Base-by-base conservation (phyloP, 2,888 invertebrate species). In the Orthonychiurus folsomi region DNA sequence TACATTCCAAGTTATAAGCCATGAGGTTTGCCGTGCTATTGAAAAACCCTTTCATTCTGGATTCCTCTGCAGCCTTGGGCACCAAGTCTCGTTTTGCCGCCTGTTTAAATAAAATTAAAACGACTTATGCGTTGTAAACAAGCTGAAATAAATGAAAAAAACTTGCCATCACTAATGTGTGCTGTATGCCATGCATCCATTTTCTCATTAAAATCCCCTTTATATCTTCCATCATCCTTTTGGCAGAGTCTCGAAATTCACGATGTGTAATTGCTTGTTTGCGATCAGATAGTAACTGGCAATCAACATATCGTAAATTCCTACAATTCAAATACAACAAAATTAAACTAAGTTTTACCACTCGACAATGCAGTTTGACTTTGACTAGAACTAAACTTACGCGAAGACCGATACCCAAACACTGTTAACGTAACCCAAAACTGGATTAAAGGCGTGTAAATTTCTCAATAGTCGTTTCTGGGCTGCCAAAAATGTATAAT, bases 21-120 rank as follows among this genome's bases (percentile, higher is more conserved):
- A 94, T 94, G 50, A 93, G 80, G 27, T 87, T 86, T 0, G 87
- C 87, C 1, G 92, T 84, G 73, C 90, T 88, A 76, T 92, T 87
- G 76, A 88, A 93, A 77, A 93, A 93, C 54, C 84, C 84, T 71
- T 82, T 84, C 76, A 88, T 83, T 75, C 84, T 82, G 18, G 80
- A 81, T 21, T 81, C 81, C 69, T 86, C 84, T 56, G 82, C 80
- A 0, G 84, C 81, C 66, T 84, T 84, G 0, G 89, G 88, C 60
- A 89, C 80, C 68, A 83, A 60, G 53, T 69, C 64, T 58, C 65
- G 53, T 58, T 69, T 71, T 1, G 69, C 71, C 28, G 69, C 71
- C 71, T 71, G 27, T 50, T 55, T 20, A 24, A 26, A 21, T 56
- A 53, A 12, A 9, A n/a, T 20, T 20, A 37, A 9, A 48, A 12